These are phyloP conservation scores for Platycheirus albimanus DNA, from an alignment of 2,888 invertebrate genomes.

Conservation along the genomic window DNA sequence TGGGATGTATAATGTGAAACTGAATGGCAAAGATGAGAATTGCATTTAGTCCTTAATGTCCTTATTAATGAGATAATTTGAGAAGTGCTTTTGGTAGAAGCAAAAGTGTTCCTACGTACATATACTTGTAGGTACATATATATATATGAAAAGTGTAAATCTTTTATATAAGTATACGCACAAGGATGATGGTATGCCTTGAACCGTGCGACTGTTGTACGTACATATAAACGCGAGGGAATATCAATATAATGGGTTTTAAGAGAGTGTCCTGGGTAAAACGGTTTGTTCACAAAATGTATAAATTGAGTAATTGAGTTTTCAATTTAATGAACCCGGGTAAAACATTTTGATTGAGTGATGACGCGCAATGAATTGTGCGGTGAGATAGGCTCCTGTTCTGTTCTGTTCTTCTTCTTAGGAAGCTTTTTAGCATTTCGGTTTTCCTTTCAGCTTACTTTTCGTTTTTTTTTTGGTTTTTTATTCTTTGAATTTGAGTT, in stretches of 20 bases:
- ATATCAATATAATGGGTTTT: conserved; percentile 1
- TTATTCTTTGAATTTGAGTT: not conserved
- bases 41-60: conserved; percentile 66
- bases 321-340: conserved; percentile 20
- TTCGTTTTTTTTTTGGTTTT: not conserved
- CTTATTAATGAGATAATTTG: conserved; percentile 64
- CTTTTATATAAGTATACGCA: not conserved
- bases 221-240: not conserved
- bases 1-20: not conserved
- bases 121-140: not conserved
- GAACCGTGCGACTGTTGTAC: no score
- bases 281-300: conserved; percentile 3
- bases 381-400: not conserved
- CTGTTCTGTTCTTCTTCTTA: no score
- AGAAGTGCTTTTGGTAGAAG: conserved; percentile 47
- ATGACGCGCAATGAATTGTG: conserved; percentile 5
- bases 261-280: not conserved
- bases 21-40: conserved; percentile 52
- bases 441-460: not conserved
- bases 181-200: no score
- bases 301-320: conserved; percentile 34
- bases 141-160: not conserved
- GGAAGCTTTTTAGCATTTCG: not conserved
- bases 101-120: no score
- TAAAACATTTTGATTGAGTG: conserved; percentile 29